Percentiles rank a stretch among this genome's conserved stretches.
These are phyloP conservation scores for Glyptemys insculpta DNA, from an alignment of 2,797 vertebrate species.

Conservation along the genomic window DNA sequence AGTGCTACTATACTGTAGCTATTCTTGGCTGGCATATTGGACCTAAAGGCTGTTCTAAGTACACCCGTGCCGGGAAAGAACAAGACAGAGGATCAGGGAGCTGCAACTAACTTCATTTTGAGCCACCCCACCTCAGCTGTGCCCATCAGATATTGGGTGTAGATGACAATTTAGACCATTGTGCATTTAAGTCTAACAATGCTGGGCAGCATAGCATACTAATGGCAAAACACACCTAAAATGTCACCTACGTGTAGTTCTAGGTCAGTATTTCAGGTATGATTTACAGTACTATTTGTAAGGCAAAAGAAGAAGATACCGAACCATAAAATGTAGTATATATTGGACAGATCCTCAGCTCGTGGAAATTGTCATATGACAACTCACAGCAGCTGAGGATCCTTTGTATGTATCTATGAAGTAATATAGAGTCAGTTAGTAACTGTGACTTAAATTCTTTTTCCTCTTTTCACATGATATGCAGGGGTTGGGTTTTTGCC, in stretches of 20 bases:
- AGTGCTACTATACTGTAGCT: not conserved
- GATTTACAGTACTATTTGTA: not conserved
- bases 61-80: not conserved
- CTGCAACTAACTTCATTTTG: not conserved
- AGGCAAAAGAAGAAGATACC: accelerated
- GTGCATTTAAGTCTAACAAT: not conserved
- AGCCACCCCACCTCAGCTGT: not conserved
- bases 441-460: not conserved
- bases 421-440: not conserved
- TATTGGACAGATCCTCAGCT: not conserved
- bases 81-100: not conserved
- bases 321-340: not conserved
- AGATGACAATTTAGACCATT: not conserved
- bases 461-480: not conserved
- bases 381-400: not conserved
- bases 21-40: not conserved
- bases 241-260: not conserved
- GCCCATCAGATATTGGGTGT: not conserved
- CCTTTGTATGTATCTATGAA: not conserved
- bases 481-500: not conserved
- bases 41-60: not conserved
- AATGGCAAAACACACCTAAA: not conserved
- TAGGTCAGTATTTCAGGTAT: not conserved
- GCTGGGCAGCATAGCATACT: not conserved
- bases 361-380: not conserved